A percentile compares a stretch with the other conserved stretches of the same genome.
Conservation (phyloP, 2,888 invertebrate genomes). For the Pemphredon lugubris region DNA sequence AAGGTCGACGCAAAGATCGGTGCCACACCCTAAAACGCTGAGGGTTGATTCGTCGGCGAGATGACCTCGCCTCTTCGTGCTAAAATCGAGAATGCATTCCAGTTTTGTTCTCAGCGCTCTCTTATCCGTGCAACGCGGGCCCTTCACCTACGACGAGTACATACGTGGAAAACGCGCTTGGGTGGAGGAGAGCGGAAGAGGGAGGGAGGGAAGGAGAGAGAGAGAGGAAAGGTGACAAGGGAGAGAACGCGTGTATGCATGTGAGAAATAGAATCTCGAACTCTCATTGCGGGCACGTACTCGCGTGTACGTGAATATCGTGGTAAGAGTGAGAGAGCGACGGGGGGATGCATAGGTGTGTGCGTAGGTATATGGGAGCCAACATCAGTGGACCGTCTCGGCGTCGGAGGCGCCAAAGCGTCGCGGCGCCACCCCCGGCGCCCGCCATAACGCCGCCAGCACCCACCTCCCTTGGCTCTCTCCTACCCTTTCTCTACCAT, state of each 20-base stretch:
- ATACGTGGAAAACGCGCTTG: neutral
- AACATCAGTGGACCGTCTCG: slow-evolving; percentile 75
- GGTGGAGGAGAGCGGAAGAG: neutral
- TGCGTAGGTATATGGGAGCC: slow-evolving; percentile 72
- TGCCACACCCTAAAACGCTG: slow-evolving; percentile 47
- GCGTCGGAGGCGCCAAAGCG: slow-evolving; percentile 79
- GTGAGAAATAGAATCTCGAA: slow-evolving; percentile 55
- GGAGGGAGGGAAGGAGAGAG: neutral
- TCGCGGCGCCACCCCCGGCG: slow-evolving; percentile 80
- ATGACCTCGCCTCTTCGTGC: slow-evolving; percentile 52
- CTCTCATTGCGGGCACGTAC: slow-evolving; percentile 57
- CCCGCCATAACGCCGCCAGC: slow-evolving; percentile 79
- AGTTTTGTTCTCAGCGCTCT: slow-evolving; percentile 31
- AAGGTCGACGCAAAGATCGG: too few relatives aligned
- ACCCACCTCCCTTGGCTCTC: slow-evolving; percentile 61
- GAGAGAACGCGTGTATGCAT: slow-evolving; percentile 19
- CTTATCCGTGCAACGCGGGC: slow-evolving; percentile 7
- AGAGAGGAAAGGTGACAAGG: slow-evolving; percentile 3
- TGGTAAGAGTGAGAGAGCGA: slow-evolving; percentile 32
- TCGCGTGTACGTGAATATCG: slow-evolving; percentile 40
- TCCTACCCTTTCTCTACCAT: slow-evolving; percentile 13
- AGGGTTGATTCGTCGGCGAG: slow-evolving; percentile 31
- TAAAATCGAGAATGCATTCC: slow-evolving; percentile 47
- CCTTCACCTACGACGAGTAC: too few relatives aligned
- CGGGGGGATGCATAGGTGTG: slow-evolving; percentile 29